phyloP scores from a whole-genome alignment of 2,113 vertebrate genomes.

The Atherinomorus stipes region DNA sequence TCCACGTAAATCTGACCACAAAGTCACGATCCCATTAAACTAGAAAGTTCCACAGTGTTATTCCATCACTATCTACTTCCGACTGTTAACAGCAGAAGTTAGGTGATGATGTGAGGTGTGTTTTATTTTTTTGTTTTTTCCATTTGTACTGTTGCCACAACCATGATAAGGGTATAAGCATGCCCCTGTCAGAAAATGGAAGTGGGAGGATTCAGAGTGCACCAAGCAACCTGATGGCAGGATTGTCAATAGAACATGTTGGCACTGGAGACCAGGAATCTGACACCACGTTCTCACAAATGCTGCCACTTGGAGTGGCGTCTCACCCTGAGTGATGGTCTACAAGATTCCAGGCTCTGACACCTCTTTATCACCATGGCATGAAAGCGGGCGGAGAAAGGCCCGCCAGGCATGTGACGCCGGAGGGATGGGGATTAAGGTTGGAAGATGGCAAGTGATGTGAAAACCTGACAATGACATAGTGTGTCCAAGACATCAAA shows the following conservation, averaged over 20 bases:
- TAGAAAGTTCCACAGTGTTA: constrained; percentile 58
- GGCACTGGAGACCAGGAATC: constrained; percentile 78
- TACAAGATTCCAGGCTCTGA: constrained; percentile 86
- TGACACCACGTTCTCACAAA: constrained; percentile 80
- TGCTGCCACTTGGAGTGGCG: constrained; percentile 79
- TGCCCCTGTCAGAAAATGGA: constrained; percentile 66
- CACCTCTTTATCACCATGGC: constrained; percentile 90
- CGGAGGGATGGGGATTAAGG: constrained; percentile 62
- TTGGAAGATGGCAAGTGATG: constrained; percentile 50
- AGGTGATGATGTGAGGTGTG: constrained; percentile 74
- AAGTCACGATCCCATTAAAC: constrained; percentile 43
- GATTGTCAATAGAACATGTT: constrained; percentile 66
- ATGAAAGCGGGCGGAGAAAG: constrained; percentile 75
- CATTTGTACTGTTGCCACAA: constrained; percentile 63
- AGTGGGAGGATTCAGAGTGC: constrained; percentile 66
- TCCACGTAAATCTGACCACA: constrained; percentile 31
- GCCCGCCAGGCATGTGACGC: constrained; percentile 84
- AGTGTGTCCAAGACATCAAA: constrained; percentile 18
- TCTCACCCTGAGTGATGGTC: constrained; percentile 84
- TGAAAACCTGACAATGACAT: constrained; percentile 59
- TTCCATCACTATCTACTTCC: constrained; percentile 71
- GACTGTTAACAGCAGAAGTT: constrained; percentile 68
- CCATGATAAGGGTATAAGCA: constrained; percentile 68
- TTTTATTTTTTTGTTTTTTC: constrained; percentile 60
- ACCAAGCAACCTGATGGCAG: constrained; percentile 48